Conservation (phyloP, 2,888 invertebrate genomes). For the Ochlodes sylvanus region DNA sequence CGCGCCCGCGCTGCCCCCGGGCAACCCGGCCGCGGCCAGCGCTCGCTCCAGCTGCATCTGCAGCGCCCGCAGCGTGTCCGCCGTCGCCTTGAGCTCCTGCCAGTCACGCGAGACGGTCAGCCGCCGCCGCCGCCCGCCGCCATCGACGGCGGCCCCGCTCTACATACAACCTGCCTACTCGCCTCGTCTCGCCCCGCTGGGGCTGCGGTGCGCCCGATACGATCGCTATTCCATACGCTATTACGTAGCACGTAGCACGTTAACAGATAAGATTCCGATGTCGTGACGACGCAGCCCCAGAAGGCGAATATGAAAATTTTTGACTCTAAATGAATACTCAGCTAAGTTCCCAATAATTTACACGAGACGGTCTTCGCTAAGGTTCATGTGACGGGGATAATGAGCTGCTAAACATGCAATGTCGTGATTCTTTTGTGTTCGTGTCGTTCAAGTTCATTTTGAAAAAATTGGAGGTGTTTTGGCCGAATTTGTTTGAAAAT, state of each 20-base stretch:
- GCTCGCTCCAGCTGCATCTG: conserved; percentile 92
- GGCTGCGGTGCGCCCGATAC: conserved; percentile 56
- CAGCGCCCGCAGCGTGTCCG: conserved; percentile 93
- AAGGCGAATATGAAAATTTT: conserved; percentile 64
- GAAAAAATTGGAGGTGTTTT: conserved; percentile 56
- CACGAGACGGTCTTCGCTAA: conserved; percentile 79
- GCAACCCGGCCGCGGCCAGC: conserved; percentile 86
- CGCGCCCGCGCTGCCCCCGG: conserved; percentile 84
- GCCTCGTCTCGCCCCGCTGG: conserved; percentile 60
- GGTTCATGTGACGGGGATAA: conserved; percentile 80
- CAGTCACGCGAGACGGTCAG: conserved; percentile 68
- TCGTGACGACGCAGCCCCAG: conserved; percentile 69
- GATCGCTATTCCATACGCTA: conserved; percentile 40
- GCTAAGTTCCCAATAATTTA: conserved; percentile 69
- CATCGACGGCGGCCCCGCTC: conserved; percentile 54
- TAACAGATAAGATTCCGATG: conserved; percentile 36
- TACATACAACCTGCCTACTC: conserved; percentile 62
- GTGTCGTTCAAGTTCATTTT: conserved; percentile 61
- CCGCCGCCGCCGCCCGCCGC: conserved; percentile 66
- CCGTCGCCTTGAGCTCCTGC: conserved; percentile 93
- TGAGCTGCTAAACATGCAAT: conserved; percentile 84
- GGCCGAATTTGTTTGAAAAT: conserved; percentile 68
- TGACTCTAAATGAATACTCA: conserved; percentile 70
- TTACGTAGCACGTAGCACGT: conserved; percentile 44
- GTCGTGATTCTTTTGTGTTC: conserved; percentile 77